phyloP scores from a whole-genome alignment of 2,888 invertebrate genomes.

The Hemistola chrysoprasaria region DNA sequence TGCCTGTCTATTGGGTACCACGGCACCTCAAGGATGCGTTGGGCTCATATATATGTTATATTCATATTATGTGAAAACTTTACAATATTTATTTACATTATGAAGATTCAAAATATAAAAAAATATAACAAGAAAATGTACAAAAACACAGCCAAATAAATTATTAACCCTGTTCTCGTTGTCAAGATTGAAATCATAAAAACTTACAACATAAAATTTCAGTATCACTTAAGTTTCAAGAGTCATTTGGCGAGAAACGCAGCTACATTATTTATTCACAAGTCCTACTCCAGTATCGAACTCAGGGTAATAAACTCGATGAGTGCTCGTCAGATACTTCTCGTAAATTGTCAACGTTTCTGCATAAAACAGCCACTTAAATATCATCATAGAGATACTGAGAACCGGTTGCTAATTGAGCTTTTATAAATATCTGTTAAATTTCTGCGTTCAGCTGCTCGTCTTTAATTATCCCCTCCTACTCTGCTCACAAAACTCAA shows the following conservation, averaged over 20 bases:
- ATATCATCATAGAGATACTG: constrained; percentile 38
- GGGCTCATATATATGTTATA: too few relatives aligned
- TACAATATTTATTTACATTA: too few relatives aligned
- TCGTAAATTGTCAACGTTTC: constrained; percentile 51
- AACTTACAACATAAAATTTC: constrained; percentile 4
- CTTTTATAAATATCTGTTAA: constrained; percentile 45
- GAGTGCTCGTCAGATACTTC: constrained; percentile 25
- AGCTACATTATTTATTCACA: constrained; percentile 18
- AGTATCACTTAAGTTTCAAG: constrained; percentile 14
- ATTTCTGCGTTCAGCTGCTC: constrained; percentile 42
- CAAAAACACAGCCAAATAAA: not conserved
- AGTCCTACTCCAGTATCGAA: constrained; percentile 18
- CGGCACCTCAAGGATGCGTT: too few relatives aligned
- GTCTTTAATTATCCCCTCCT: constrained; percentile 24
- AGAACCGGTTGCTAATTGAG: constrained; percentile 55
- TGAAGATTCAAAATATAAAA: too few relatives aligned
- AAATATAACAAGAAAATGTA: not conserved
- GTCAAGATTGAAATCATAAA: constrained; percentile 3
- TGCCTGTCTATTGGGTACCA: too few relatives aligned
- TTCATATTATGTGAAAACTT: too few relatives aligned
- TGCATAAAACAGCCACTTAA: constrained; percentile 51
- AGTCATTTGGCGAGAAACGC: constrained; percentile 11
- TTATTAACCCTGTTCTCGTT: not conserved
- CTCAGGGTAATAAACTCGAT: constrained; percentile 23
- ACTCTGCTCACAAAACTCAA: constrained; percentile 13